These are phyloP conservation scores for Elaeidobius kamerunicus DNA, from an alignment of 2,888 invertebrate species.

Conservation along the genomic window DNA sequence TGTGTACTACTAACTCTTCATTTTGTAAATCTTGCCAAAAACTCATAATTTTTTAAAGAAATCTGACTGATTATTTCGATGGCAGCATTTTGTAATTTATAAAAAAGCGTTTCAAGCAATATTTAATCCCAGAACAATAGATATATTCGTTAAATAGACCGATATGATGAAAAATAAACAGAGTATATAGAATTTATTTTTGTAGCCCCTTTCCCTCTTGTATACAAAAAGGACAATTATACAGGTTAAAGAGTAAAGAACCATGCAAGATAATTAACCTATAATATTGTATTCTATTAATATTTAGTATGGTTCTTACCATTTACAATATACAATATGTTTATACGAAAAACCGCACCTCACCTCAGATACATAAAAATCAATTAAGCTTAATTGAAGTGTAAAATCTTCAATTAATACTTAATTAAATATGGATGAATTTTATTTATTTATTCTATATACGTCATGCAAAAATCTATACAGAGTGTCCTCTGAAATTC, in stretches of 20 bases:
- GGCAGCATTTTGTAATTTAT: constrained; percentile 11
- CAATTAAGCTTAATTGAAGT: too few relatives aligned
- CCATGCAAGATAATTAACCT: too few relatives aligned
- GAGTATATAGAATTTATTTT: constrained; percentile 20
- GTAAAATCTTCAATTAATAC: too few relatives aligned
- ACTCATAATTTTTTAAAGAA: constrained; percentile 5
- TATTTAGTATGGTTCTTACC: too few relatives aligned
- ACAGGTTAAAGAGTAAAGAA: constrained; percentile 2
- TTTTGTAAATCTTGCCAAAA: constrained; percentile 7
- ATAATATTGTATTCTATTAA: too few relatives aligned
- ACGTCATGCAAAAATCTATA: too few relatives aligned
- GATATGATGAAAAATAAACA: constrained; percentile 6
- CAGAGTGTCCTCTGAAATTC: background rate
- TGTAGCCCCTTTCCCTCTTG: constrained; percentile 12
- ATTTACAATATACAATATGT: background rate
- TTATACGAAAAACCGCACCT: background rate
- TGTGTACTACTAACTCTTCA: too few relatives aligned
- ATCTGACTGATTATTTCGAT: constrained; percentile 13
- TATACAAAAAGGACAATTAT: constrained; percentile 8
- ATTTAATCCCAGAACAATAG: too few relatives aligned
- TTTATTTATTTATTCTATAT: too few relatives aligned
- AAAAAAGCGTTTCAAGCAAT: constrained; percentile 8
- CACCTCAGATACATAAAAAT: too few relatives aligned
- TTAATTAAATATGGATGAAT: too few relatives aligned
- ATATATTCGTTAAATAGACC: too few relatives aligned